These are phyloP conservation scores for Ophthalmolycus amberensis DNA, from an alignment of 2,113 vertebrate species.

Conservation along the genomic window DNA sequence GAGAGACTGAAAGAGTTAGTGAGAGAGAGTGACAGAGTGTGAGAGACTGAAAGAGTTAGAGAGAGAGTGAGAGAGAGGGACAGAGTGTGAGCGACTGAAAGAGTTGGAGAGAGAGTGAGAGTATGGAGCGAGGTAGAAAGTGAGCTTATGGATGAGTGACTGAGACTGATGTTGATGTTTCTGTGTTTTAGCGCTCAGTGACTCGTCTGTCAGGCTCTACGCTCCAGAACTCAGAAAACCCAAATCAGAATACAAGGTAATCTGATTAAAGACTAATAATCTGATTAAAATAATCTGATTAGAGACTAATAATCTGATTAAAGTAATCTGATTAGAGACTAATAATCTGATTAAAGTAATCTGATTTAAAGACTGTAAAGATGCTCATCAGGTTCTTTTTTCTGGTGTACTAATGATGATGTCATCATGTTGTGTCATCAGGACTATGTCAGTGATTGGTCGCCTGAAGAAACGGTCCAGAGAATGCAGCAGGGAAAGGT, in stretches of 20 bases:
- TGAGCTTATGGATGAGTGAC: neutral
- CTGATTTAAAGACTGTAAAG: too few species aligned
- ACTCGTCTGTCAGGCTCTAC: slow-evolving; percentile 83
- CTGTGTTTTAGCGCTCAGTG: slow-evolving; percentile 81
- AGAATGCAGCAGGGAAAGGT: slow-evolving; percentile 94
- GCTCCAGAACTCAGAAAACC: slow-evolving; percentile 92
- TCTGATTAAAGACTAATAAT: neutral
- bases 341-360: too few species aligned
- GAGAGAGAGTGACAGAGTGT: too few species aligned
- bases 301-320: too few species aligned
- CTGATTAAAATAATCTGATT: too few species aligned
- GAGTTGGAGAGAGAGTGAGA: too few species aligned
- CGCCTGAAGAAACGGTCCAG: slow-evolving; percentile 87
- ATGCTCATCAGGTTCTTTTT: neutral
- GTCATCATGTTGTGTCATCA: slow-evolving; percentile 67
- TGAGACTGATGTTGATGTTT: neutral
- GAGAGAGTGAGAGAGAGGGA: too few species aligned
- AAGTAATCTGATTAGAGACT: slow-evolving; percentile 71
- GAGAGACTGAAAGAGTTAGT: too few species aligned
- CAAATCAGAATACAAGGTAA: slow-evolving; percentile 91
- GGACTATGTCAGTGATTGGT: slow-evolving; percentile 92
- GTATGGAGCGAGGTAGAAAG: too few species aligned
- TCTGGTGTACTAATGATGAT: slow-evolving; percentile 9
- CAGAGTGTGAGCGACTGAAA: too few species aligned
- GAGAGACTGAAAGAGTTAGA: too few species aligned